phyloP scores from a whole-genome alignment of 2,888 invertebrate species.

The Stenodera caucasica region DNA sequence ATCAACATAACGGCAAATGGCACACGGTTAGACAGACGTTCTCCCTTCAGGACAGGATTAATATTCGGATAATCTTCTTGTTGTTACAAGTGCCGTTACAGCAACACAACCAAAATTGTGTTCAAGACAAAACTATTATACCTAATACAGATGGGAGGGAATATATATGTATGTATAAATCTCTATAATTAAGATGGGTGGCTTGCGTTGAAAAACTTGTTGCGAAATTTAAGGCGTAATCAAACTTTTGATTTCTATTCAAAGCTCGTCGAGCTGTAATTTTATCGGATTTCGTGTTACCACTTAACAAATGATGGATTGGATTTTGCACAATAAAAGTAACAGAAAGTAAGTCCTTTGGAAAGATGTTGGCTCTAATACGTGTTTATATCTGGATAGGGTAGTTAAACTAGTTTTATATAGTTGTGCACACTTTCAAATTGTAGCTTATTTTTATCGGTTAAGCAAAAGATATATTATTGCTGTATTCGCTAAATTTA shows the following conservation, averaged over 20 bases:
- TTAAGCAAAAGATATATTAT: not conserved
- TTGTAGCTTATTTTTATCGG: slow-evolving; percentile 4
- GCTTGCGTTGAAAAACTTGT: not conserved
- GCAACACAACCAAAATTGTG: slow-evolving; percentile 22
- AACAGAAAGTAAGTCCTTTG: slow-evolving; percentile 10
- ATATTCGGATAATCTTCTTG: slow-evolving; percentile 30
- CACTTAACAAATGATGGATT: slow-evolving; percentile 3
- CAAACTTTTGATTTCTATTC: not conserved
- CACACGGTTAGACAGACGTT: slow-evolving; percentile 14
- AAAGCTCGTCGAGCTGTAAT: not conserved
- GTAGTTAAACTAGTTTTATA: slow-evolving; percentile 7
- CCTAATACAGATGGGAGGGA: too few species aligned
- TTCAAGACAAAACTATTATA: slow-evolving; percentile 23
- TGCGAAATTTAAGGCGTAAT: not conserved
- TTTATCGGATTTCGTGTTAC: not conserved
- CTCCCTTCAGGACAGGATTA: slow-evolving; percentile 27
- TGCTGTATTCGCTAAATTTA: not conserved
- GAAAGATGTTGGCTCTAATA: slow-evolving; percentile 21
- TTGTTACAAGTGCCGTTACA: slow-evolving; percentile 27
- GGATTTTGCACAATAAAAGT: slow-evolving; percentile 5
- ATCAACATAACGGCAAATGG: slow-evolving; percentile 23
- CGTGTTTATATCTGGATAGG: slow-evolving; percentile 24
- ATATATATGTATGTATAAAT: too few species aligned
- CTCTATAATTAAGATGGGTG: too few species aligned
- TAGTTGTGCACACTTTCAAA: not conserved